Percentiles rank a stretch among this genome's conserved stretches.
These are phyloP conservation scores for Chelonus formosanus DNA, from an alignment of 2,888 invertebrate genomes.

Conservation along the genomic window DNA sequence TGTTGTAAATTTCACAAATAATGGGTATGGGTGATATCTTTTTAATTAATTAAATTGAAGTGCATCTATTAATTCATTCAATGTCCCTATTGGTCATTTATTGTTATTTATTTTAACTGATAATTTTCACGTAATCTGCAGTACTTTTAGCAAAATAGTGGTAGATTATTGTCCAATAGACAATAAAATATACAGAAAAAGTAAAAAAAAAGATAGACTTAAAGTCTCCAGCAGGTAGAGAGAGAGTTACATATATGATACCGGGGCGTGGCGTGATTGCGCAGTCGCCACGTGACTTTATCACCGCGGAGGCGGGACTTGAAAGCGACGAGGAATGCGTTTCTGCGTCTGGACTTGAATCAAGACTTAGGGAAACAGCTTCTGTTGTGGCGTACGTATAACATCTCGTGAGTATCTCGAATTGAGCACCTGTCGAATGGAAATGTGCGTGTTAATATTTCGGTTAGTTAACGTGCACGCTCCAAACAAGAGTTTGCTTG, in stretches of 20 bases:
- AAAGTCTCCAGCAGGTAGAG: conserved; percentile 2
- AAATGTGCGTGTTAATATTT: conserved; percentile 23
- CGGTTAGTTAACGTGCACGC: not conserved
- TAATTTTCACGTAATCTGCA: too few species aligned
- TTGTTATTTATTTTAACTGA: too few species aligned
- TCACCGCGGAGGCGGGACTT: conserved; percentile 52
- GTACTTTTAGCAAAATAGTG: too few species aligned
- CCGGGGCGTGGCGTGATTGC: conserved; percentile 53
- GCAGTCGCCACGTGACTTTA: conserved; percentile 56
- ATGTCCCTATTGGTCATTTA: too few species aligned
- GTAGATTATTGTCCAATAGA: not conserved
- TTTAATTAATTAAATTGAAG: too few species aligned
- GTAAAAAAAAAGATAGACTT: too few species aligned
- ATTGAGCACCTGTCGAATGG: conserved; percentile 38
- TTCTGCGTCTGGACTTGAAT: not conserved
- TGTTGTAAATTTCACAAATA: too few species aligned
- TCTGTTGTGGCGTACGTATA: conserved; percentile 52
- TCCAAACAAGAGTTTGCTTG: conserved; percentile 6
- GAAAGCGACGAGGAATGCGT: conserved; percentile 38
- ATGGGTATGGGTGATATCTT: too few species aligned
- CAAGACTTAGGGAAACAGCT: conserved; percentile 1
- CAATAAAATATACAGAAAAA: conserved; percentile 5
- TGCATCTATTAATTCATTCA: too few species aligned
- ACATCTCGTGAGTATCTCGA: conserved; percentile 42
- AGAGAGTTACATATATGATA: conserved; percentile 19